Base-by-base conservation (phyloP, 2,113 vertebrate species). In the Nesogale talazaci region DNA sequence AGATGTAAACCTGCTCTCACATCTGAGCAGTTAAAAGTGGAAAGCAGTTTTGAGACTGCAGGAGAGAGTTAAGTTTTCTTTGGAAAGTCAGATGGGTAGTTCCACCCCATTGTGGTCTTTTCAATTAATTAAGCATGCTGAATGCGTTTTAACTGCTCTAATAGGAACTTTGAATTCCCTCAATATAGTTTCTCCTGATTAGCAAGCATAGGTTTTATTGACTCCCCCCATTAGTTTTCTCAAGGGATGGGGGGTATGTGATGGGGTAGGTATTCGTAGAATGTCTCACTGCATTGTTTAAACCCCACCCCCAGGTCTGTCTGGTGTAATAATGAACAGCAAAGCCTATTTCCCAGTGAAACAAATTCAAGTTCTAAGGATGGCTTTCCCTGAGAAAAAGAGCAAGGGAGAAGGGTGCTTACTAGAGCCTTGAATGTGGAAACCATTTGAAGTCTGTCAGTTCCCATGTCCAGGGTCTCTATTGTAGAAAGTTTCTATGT, bases 161-260 rank as follows among this genome's bases (percentile, higher is more conserved):
- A 34, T 12, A 85, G 52, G 61, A 91, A 89, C 83, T 69, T 80
- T 89, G 67, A 65, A 83, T 95, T 93, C 91, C 79, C 75, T 95
- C 36, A 40, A 34, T 94, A n/a, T 67, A 57, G 88, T 92, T 90
- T 42, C 42, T 36, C 93, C 38, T 89, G 38, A 25, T 84, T 92
- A 84, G 74, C 65, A 74, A 31, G 38, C 36, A 77, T 69, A 90
- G 76, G 19, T 85, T 77, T 63, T 17, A 78, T 25, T 81, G 78
- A 83, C 36, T 86, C 46, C 46, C 46, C 14, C 46, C 10, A 11
- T 12, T 52, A 52, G 46, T 6, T 5, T 52, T 52, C 14, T 52
- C 14, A 12, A 12, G 4, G 46, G 46, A n/a, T n/a, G n/a, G n/a
- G n/a, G n/a, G n/a, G 42, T 46, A 46, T 81, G 46, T 3, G 2